Conservation (phyloP, 1,140 invertebrate genomes). For the Notospermus geniculatus region DNA sequence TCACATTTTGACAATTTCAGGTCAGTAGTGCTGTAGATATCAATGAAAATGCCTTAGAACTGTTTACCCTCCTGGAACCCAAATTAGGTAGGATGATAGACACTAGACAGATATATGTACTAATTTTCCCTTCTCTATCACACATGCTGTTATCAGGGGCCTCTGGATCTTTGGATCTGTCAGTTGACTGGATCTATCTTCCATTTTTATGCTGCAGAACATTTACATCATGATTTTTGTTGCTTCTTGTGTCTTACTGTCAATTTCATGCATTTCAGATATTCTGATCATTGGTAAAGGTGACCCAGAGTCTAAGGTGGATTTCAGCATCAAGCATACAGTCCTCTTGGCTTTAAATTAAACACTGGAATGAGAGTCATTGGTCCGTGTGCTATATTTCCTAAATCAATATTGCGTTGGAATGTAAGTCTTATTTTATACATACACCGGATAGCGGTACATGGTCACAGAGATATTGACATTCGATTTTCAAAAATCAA, state of each 20-base stretch:
- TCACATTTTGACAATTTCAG: constrained; percentile 30
- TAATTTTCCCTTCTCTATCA: neutral
- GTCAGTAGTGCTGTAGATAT: constrained; percentile 64
- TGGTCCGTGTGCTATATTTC: constrained; percentile 76
- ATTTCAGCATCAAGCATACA: constrained; percentile 59
- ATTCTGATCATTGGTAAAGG: constrained; percentile 77
- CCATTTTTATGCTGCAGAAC: no score
- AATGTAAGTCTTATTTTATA: constrained; percentile 60
- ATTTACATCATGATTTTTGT: no score
- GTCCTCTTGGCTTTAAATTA: constrained; percentile 73
- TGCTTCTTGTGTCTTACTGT: no score
- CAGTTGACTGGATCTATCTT: no score
- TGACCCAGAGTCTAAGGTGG: constrained; percentile 52
- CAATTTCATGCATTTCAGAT: constrained; percentile 59
- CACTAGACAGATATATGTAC: no score
- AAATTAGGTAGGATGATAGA: constrained; percentile 66
- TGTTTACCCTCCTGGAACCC: constrained; percentile 79
- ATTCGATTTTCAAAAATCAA: no score
- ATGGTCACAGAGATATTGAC: no score
- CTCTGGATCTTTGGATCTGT: neutral
- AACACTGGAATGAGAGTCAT: constrained; percentile 75
- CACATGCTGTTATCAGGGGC: no score
- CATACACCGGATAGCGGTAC: neutral
- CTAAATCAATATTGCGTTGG: constrained; percentile 82
- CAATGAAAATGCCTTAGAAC: constrained; percentile 69